Evolutionary conservation across 2,888 invertebrate genomes (phyloP).

Genomic region (Eilema griseolum): DNA sequence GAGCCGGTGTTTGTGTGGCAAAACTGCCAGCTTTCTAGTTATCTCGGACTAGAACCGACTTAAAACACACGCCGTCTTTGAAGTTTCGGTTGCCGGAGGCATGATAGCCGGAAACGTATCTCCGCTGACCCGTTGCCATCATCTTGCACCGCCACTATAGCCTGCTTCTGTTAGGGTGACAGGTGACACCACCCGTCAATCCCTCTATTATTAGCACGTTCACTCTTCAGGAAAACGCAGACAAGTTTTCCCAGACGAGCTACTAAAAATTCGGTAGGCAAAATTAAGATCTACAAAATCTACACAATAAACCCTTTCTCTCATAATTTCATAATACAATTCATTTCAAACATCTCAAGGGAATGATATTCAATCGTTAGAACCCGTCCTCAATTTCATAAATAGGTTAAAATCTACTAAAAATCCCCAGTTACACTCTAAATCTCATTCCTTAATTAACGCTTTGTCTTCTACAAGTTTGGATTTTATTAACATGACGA

Average conservation of each 20-base stretch:
- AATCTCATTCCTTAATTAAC: slow-evolving; percentile 71
- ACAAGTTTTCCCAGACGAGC: background rate
- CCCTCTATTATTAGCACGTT: too few relatives aligned
- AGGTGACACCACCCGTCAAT: too few relatives aligned
- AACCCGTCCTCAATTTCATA: slow-evolving; percentile 24
- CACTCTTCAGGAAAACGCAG: background rate
- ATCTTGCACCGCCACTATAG: too few relatives aligned
- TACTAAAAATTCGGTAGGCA: background rate
- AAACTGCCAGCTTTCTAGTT: too few relatives aligned
- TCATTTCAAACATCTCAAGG: slow-evolving; percentile 1
- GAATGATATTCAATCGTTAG: slow-evolving; percentile 15
- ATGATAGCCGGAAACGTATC: too few relatives aligned
- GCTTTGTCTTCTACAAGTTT: slow-evolving; percentile 60
- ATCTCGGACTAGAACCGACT: too few relatives aligned
- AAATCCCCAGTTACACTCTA: slow-evolving; percentile 50
- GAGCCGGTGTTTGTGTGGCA: too few relatives aligned
- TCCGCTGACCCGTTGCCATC: too few relatives aligned
- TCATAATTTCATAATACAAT: slow-evolving; percentile 1
- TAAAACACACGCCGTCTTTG: too few relatives aligned
- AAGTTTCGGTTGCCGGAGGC: too few relatives aligned
- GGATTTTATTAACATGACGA: slow-evolving; percentile 67
- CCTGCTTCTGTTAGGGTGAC: too few relatives aligned
- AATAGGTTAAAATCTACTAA: slow-evolving; percentile 46
- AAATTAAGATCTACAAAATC: background rate
- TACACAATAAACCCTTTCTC: background rate